Evolutionary conservation across 2,888 invertebrate species (phyloP).

Genomic region (Acholoe squamosa): DNA sequence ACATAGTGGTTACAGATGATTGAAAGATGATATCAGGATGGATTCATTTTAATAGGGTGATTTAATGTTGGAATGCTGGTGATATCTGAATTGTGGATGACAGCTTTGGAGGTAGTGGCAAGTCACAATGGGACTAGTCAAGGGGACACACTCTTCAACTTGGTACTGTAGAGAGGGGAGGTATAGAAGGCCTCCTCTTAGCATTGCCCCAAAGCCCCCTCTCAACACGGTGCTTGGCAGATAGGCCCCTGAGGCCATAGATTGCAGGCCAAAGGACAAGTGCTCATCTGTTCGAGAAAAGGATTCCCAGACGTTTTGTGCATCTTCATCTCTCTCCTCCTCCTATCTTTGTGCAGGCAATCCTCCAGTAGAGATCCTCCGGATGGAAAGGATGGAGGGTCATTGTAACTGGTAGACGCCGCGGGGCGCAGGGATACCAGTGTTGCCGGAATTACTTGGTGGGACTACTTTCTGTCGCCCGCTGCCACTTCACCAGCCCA

Average conservation of each 20-base stretch:
- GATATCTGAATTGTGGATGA: no score
- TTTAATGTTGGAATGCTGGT: no score
- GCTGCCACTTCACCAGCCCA: conserved; percentile 50
- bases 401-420: conserved; percentile 4
- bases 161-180: not conserved
- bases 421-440: not conserved
- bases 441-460: not conserved
- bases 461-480: conserved; percentile 52
- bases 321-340: not conserved
- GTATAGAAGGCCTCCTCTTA: not conserved
- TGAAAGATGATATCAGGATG: no score
- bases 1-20: not conserved
- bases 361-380: not conserved
- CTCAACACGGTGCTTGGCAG: not conserved
- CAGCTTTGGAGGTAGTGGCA: no score
- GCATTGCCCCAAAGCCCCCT: not conserved
- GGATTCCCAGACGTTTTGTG: conserved; percentile 35
- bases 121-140: not conserved
- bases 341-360: not conserved
- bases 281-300: conserved; percentile 27
- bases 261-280: conserved; percentile 46
- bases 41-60: no score
- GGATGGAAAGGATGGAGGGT: not conserved
- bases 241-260: not conserved
- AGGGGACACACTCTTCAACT: conserved; percentile 6